Conservation (phyloP, 2,113 vertebrate species). For the Pardalotus punctatus region DNA sequence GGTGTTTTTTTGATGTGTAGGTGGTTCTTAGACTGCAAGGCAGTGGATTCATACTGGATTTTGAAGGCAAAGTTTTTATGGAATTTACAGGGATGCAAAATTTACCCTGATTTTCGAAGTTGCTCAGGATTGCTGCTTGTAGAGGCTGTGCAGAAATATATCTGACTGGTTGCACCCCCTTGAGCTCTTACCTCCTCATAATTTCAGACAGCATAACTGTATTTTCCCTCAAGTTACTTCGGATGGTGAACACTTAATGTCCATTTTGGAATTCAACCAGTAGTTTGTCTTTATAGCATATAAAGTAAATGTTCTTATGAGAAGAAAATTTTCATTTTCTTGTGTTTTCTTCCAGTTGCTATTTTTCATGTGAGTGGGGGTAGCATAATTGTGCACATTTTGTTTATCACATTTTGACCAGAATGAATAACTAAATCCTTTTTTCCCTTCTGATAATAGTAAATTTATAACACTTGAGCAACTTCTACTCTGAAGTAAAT, state of each 20-base stretch:
- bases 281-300: neutral
- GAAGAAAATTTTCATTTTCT: neutral
- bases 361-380: neutral
- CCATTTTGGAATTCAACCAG: neutral
- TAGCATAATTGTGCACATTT: neutral
- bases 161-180: neutral
- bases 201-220: neutral
- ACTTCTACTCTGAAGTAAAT: neutral
- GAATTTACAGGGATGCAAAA: neutral
- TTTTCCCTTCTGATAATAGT: neutral
- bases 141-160: neutral
- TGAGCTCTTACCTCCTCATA: neutral
- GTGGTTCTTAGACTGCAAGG: neutral
- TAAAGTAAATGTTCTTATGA: neutral
- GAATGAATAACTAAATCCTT: neutral
- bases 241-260: neutral
- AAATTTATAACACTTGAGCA: neutral
- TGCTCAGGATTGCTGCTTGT: neutral
- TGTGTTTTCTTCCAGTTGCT: neutral
- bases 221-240: neutral
- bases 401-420: neutral
- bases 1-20: neutral
- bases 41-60: neutral
- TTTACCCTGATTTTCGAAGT: neutral
- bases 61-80: neutral